These are phyloP conservation scores for Caenorhabditis remanei DNA, from an alignment of 1,140 invertebrate species.

Conservation along the genomic window DNA sequence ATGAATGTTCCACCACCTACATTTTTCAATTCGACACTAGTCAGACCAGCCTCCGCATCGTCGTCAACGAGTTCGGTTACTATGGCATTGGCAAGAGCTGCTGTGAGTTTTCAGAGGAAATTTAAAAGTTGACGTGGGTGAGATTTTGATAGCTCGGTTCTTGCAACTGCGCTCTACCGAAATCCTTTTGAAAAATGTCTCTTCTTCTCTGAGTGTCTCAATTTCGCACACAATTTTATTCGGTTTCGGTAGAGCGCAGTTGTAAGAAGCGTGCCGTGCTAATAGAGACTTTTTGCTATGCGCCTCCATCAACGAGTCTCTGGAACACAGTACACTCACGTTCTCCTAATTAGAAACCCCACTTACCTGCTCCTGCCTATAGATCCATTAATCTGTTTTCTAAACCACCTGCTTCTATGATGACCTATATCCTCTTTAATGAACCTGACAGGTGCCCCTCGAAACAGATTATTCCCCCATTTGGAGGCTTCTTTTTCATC, in stretches of 20 bases:
- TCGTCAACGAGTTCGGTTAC: not conserved
- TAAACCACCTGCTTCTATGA: not conserved
- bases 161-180: too few species aligned
- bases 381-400: not conserved
- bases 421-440: not conserved
- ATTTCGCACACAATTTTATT: too few species aligned
- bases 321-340: too few species aligned
- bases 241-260: too few species aligned
- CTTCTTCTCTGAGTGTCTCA: too few species aligned
- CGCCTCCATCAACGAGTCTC: too few species aligned
- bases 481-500: not conserved
- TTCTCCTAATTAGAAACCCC: not conserved
- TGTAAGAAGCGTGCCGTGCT: too few species aligned
- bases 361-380: too few species aligned
- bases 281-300: too few species aligned
- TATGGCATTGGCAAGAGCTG: not conserved
- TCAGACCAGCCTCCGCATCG: not conserved
- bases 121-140: too few species aligned
- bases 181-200: too few species aligned
- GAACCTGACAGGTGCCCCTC: not conserved
- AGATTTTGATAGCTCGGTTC: too few species aligned
- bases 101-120: not conserved
- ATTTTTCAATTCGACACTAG: not conserved
- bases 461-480: not conserved
- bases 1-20: conserved; percentile 17